A percentile compares a stretch with the other conserved stretches of the same genome.
phyloP scores from a whole-genome alignment of 2,113 vertebrate species.

The Pteropus alecto region DNA sequence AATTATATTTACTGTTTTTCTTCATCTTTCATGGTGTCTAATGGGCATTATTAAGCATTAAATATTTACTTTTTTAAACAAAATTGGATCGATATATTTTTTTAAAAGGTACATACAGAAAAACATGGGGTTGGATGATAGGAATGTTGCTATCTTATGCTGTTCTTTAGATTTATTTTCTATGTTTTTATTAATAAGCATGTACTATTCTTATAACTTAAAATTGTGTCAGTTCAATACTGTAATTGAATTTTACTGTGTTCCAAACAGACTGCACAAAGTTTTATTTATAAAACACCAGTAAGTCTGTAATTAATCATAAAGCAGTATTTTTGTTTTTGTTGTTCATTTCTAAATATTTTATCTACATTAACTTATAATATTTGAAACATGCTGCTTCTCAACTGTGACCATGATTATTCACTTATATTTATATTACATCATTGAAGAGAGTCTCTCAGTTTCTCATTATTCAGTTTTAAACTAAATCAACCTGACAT shows the following conservation, averaged over 20 bases:
- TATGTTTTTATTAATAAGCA: not conserved
- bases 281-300: constrained; percentile 16
- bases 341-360: constrained; percentile 30
- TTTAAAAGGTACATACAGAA: not conserved
- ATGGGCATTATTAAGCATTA: not conserved
- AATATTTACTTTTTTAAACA: not conserved
- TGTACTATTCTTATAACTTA: constrained; percentile 2
- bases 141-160: not conserved
- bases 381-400: constrained; percentile 24
- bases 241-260: constrained; percentile 27
- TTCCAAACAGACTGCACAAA: not conserved
- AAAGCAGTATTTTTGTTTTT: not conserved
- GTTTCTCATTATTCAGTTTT: constrained; percentile 51
- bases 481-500: constrained; percentile 52
- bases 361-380: constrained; percentile 36
- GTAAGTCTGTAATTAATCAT: constrained; percentile 23
- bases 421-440: constrained; percentile 32
- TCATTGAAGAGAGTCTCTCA: constrained; percentile 30
- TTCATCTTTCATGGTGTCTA: not conserved
- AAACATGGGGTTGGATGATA: not conserved
- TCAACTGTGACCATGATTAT: constrained; percentile 52
- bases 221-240: not conserved
- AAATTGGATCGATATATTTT: not conserved
- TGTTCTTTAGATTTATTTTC: not conserved
- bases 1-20: not conserved